These are phyloP conservation scores for Monodelphis domestica DNA, from an alignment of 2,797 vertebrate genomes.

Conservation along the genomic window DNA sequence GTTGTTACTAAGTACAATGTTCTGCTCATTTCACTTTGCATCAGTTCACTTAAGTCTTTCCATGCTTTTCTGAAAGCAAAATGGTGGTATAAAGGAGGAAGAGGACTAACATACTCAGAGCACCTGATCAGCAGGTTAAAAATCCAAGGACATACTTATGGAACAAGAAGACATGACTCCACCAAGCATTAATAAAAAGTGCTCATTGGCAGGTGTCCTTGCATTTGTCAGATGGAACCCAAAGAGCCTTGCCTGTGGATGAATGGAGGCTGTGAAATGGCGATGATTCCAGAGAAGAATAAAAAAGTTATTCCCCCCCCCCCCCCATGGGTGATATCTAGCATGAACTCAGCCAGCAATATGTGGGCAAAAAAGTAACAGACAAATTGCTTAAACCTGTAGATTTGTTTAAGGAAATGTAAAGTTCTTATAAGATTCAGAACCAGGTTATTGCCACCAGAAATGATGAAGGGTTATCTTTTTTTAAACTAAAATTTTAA, in stretches of 20 bases:
- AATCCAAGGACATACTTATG: background rate
- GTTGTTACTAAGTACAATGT: too few relatives aligned
- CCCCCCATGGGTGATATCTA: background rate
- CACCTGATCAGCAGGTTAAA: background rate
- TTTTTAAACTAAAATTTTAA: too few relatives aligned
- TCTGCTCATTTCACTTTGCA: too few relatives aligned
- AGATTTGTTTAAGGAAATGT: background rate
- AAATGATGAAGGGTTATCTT: too few relatives aligned
- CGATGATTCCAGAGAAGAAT: background rate
- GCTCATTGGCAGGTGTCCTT: background rate
- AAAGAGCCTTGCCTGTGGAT: background rate
- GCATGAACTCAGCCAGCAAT: background rate
- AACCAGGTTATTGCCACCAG: background rate
- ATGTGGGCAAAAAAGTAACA: background rate
- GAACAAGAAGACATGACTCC: background rate
- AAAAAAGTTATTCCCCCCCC: background rate
- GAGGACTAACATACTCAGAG: background rate
- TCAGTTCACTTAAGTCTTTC: too few relatives aligned
- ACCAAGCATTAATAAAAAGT: background rate
- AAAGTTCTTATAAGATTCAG: background rate
- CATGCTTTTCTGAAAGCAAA: too few relatives aligned
- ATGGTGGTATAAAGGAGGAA: background rate
- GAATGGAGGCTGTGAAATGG: background rate
- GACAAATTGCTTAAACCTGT: background rate
- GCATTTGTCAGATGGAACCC: background rate